phyloP scores from a whole-genome alignment of 2,113 vertebrate genomes.

The Varanus komodoensis region DNA sequence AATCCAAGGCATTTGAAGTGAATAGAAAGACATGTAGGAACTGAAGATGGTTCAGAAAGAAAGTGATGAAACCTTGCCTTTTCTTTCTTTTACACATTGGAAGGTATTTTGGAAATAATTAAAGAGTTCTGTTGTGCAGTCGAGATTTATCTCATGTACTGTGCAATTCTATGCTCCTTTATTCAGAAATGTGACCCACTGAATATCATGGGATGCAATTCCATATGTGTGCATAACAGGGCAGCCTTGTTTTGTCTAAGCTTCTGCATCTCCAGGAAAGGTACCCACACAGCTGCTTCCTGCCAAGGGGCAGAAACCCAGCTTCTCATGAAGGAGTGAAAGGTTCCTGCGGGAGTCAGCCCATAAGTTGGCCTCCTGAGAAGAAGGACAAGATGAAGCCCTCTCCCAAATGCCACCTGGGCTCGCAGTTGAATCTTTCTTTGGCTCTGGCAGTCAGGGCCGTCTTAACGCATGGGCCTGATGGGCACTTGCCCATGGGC shows the following conservation, averaged over 20 bases:
- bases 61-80: neutral
- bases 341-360: no score
- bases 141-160: neutral
- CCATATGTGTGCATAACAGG: neutral
- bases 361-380: no score
- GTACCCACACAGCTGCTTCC: neutral
- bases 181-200: neutral
- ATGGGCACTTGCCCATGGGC: no score
- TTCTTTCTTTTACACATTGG: neutral
- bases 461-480: no score
- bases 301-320: neutral
- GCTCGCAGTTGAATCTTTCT: no score
- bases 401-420: no score
- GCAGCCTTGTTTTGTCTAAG: neutral
- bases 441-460: no score
- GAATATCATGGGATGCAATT: neutral
- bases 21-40: neutral
- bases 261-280: neutral
- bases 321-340: neutral
- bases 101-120: conserved; percentile 1
- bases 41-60: neutral
- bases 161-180: no score
- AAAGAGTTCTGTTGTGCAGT: conserved; percentile 10
- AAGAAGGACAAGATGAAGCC: no score
- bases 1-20: neutral